A percentile compares a stretch with the other conserved stretches of the same genome.
Evolutionary conservation across 2,888 invertebrate genomes (phyloP).

Genomic region (Falcaria lacertinaria): DNA sequence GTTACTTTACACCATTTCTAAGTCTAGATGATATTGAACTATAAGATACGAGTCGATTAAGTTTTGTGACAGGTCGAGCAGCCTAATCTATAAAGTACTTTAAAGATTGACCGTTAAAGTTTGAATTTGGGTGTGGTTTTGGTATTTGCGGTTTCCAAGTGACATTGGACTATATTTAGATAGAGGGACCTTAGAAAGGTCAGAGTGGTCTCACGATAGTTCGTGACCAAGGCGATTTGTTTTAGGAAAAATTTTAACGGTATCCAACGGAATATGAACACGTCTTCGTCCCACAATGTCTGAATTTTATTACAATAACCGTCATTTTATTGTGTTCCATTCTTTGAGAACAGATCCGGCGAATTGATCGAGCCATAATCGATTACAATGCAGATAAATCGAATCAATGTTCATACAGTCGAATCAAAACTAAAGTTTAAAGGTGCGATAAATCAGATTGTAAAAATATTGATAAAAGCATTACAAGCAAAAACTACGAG

Average conservation of each 20-base stretch:
- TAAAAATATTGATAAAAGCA: no score
- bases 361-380: conserved; percentile 30
- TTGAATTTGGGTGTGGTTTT: not conserved
- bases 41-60: conserved; percentile 12
- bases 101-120: not conserved
- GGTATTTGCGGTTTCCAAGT: conserved; percentile 5
- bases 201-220: conserved; percentile 35
- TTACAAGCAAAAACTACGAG: no score
- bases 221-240: conserved; percentile 44
- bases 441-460: no score
- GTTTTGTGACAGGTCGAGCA: conserved; percentile 10
- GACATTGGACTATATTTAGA: conserved; percentile 26
- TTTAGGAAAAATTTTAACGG: conserved; percentile 30
- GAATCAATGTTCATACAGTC: conserved; percentile 23
- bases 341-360: conserved; percentile 26
- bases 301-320: conserved; percentile 34
- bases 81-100: conserved; percentile 1
- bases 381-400: conserved; percentile 34
- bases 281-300: conserved; percentile 27
- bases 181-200: conserved; percentile 31
- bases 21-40: conserved; percentile 16
- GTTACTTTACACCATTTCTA: conserved; percentile 8
- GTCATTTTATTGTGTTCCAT: conserved; percentile 27
- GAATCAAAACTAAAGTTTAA: conserved; percentile 16
- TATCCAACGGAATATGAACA: conserved; percentile 43